Evolutionary conservation across 2,888 invertebrate genomes (phyloP).

Genomic region (Caenorhabditis zanzibari): DNA sequence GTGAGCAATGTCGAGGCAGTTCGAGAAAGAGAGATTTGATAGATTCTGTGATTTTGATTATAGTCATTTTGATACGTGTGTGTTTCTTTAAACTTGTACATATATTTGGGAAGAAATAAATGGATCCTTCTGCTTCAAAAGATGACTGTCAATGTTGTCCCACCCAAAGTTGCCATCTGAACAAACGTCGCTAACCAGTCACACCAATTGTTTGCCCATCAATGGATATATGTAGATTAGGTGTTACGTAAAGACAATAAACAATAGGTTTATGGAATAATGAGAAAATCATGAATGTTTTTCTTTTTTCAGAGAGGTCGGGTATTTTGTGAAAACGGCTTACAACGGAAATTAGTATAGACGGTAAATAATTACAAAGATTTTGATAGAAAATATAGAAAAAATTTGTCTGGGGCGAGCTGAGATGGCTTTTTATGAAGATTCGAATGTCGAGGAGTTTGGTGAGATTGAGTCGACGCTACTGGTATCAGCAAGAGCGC

Average conservation of each 20-base stretch:
- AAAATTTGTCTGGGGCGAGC: background rate
- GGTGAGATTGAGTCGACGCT: constrained; percentile 52
- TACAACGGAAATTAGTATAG: background rate
- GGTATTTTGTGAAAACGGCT: background rate
- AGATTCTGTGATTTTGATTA: background rate
- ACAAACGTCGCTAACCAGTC: constrained; percentile 16
- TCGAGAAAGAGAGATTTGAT: constrained; percentile 38
- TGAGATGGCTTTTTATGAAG: constrained; percentile 23
- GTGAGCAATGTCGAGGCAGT: constrained; percentile 22
- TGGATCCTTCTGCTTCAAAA: too few relatives aligned
- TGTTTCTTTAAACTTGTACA: background rate
- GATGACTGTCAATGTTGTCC: too few relatives aligned
- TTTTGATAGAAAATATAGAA: background rate
- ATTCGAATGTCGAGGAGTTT: constrained; percentile 54
- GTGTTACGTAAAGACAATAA: constrained; percentile 10
- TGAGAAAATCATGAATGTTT: background rate
- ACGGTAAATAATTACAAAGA: background rate
- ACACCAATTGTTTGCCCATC: constrained; percentile 14
- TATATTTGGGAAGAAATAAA: too few relatives aligned
- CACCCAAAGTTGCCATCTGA: constrained; percentile 42
- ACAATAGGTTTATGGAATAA: background rate
- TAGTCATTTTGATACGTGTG: constrained; percentile 1
- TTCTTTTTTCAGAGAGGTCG: background rate
- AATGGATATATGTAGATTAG: constrained; percentile 15
- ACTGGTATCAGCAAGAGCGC: constrained; percentile 20